Evolutionary conservation across 2,113 vertebrate species (phyloP).

Genomic region (Scomber scombrus): DNA sequence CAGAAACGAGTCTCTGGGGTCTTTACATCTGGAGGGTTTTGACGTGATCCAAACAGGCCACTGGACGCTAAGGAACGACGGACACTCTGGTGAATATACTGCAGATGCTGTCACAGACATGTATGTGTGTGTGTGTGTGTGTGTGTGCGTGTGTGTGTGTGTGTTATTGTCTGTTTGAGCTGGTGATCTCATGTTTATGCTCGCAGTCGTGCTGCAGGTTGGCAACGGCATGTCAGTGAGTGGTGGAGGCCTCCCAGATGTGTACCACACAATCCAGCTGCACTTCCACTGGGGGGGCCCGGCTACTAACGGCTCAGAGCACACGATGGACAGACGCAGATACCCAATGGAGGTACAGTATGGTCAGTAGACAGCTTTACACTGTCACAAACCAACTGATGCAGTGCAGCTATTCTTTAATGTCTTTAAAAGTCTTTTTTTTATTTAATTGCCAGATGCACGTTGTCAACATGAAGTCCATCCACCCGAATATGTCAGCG

Average conservation of each 20-base stretch:
- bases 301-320: constrained; percentile 85
- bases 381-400: background rate
- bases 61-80: constrained; percentile 88
- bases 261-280: constrained; percentile 86
- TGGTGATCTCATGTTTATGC: background rate
- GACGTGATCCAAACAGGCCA: constrained; percentile 80
- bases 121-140: background rate
- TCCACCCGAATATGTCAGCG: constrained; percentile 80
- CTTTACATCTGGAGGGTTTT: constrained; percentile 86
- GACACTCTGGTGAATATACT: constrained; percentile 83
- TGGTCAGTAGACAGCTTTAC: constrained; percentile 60
- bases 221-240: constrained; percentile 81
- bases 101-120: fast-evolving
- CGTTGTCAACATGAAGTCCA: constrained; percentile 87
- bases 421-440: background rate
- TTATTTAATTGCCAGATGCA: constrained; percentile 84
- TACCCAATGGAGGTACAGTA: constrained; percentile 91
- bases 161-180: background rate
- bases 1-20: constrained; percentile 74
- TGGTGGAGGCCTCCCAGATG: constrained; percentile 82
- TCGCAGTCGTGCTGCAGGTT: constrained; percentile 80
- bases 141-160: too few relatives aligned
- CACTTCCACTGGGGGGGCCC: constrained; percentile 91
- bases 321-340: constrained; percentile 85
- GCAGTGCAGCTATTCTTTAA: constrained; percentile 27